These are phyloP conservation scores for Colostygia pectinataria DNA, from an alignment of 2,888 invertebrate species.

Conservation along the genomic window DNA sequence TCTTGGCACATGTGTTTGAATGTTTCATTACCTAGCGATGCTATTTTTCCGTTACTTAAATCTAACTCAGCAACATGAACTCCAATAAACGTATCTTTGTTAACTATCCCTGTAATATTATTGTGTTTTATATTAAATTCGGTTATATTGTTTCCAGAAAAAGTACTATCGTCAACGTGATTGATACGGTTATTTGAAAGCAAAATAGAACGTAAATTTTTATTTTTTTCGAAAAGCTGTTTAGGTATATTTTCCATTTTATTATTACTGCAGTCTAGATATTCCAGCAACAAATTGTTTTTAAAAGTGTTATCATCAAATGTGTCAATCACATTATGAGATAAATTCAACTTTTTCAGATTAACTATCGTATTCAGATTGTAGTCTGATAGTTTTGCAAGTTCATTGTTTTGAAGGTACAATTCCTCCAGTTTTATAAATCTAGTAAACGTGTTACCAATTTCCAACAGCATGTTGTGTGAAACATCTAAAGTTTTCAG, in stretches of 20 bases:
- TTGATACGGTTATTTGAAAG: slow-evolving; percentile 23
- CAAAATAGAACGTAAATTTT: slow-evolving; percentile 14
- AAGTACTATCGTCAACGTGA: slow-evolving; percentile 22
- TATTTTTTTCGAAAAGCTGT: slow-evolving; percentile 15
- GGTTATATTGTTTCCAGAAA: slow-evolving; percentile 18
- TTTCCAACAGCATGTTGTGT: slow-evolving; percentile 17
- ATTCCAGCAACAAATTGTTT: slow-evolving; percentile 7
- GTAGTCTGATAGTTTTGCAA: slow-evolving; percentile 8
- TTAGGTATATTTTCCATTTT: slow-evolving; percentile 16
- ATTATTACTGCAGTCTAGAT: slow-evolving; percentile 28
- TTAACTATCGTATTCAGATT: slow-evolving; percentile 13
- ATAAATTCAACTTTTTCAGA: slow-evolving; percentile 14
- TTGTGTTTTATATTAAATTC: slow-evolving; percentile 22
- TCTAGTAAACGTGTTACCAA: slow-evolving; percentile 19
- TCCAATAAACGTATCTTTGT: slow-evolving; percentile 26
- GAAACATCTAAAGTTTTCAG: slow-evolving; percentile 19
- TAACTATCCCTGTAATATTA: slow-evolving; percentile 14
- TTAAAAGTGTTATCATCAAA: slow-evolving; percentile 20
- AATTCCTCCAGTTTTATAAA: slow-evolving; percentile 16
- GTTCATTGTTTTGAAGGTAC: slow-evolving; percentile 20
- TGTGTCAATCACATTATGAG: slow-evolving; percentile 13
- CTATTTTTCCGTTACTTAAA: slow-evolving; percentile 22
- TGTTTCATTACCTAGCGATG: slow-evolving; percentile 16
- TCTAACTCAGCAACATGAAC: slow-evolving; percentile 21
- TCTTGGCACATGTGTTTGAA: slow-evolving; percentile 21